phyloP scores from a whole-genome alignment of 2,113 vertebrate genomes.

The Callocephalon fimbriatum region DNA sequence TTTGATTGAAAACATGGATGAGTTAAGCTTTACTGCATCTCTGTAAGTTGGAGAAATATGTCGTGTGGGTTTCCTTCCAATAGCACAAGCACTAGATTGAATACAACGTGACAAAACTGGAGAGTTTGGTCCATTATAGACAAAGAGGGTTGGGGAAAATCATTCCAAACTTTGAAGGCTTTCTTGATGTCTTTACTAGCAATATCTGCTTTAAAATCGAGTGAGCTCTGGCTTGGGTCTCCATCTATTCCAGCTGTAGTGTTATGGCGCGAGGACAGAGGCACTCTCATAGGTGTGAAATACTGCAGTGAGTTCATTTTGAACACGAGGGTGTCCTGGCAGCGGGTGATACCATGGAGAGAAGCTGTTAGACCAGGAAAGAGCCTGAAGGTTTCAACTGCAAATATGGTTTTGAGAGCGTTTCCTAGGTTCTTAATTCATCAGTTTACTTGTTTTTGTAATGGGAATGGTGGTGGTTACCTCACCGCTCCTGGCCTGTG shows the following conservation, averaged over 20 bases:
- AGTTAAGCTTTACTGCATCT: not conserved
- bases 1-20: not conserved
- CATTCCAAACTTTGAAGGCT: not conserved
- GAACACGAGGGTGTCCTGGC: constrained; percentile 26
- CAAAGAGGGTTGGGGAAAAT: not conserved
- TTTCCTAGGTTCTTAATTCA: not conserved
- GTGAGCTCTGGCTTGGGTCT: not conserved
- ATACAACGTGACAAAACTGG: not conserved
- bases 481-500: not conserved
- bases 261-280: not conserved
- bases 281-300: not conserved
- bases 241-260: not conserved
- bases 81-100: not conserved
- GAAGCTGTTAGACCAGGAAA: not conserved
- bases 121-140: not conserved
- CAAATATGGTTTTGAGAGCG: not conserved
- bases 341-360: not conserved
- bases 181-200: not conserved
- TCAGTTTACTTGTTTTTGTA: not conserved
- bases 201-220: not conserved
- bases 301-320: not conserved
- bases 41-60: not conserved
- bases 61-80: not conserved
- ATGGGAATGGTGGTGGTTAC: not conserved
- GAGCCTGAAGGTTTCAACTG: not conserved